Percentiles rank a stretch among this genome's conserved stretches.
Evolutionary conservation across 1,140 invertebrate genomes (phyloP).

Genomic region (Augochlora pura): DNA sequence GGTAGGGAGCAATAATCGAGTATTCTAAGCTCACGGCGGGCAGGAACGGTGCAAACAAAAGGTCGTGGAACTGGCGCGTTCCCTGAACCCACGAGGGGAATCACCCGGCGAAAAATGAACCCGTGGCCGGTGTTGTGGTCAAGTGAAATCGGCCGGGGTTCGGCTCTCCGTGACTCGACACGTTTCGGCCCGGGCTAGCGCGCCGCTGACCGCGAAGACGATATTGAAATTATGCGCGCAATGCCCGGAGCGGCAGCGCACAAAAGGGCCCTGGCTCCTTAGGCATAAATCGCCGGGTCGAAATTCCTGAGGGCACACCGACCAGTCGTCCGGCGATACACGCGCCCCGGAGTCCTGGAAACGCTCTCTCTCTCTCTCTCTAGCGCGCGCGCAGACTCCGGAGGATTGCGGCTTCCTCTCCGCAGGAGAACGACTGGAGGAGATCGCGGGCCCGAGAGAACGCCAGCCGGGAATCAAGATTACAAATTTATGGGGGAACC

Average conservation of each 20-base stretch:
- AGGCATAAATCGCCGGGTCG: slow-evolving; percentile 54
- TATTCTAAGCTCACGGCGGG: not conserved
- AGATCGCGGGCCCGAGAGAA: slow-evolving; percentile 15
- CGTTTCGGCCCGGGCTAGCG: slow-evolving; percentile 11
- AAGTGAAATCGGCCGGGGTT: slow-evolving; percentile 12
- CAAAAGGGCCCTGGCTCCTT: slow-evolving; percentile 40
- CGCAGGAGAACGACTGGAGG: slow-evolving; percentile 23
- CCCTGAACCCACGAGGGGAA: not conserved
- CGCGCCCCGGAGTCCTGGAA: slow-evolving; percentile 37
- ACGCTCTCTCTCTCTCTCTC: too few relatives aligned
- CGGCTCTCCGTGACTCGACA: slow-evolving; percentile 35
- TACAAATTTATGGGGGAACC: slow-evolving; percentile 51
- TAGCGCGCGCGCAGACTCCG: not conserved
- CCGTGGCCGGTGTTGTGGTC: not conserved
- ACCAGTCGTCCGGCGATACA: slow-evolving; percentile 38
- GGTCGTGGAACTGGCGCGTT: not conserved
- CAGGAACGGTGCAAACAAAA: not conserved
- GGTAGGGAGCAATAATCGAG: not conserved
- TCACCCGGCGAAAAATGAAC: not conserved
- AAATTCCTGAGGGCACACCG: slow-evolving; percentile 53
- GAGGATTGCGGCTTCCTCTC: slow-evolving; percentile 37
- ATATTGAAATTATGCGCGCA: slow-evolving; percentile 65
- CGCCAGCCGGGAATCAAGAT: slow-evolving; percentile 30
- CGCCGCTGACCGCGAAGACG: slow-evolving; percentile 20
- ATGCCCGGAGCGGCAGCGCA: slow-evolving; percentile 55